Evolutionary conservation across 2,797 vertebrate genomes (phyloP), one percentile per base, ranked within the genome.

Genomic region (Sylvilagus floridanus): DNA sequence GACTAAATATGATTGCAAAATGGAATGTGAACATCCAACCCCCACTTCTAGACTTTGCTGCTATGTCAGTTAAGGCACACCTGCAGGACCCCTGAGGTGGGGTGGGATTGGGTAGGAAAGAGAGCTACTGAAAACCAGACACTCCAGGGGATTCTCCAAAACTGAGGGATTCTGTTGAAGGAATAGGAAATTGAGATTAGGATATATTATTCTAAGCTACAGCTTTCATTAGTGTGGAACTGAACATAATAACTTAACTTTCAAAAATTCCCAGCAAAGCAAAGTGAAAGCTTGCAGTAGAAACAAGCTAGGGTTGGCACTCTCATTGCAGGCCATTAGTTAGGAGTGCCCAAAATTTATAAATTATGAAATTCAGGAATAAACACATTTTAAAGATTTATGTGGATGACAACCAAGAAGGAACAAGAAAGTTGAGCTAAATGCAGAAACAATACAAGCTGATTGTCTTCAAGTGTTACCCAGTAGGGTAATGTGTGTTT

Each of bases 391-490:
- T 50, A 19, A 42, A 68, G n/a, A 54, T 10, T 22, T 52, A 42
- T 42, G 4, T 79, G n/a, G 26, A 32, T 42, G 50, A 65, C 2
- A 54, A 24, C 7, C 12, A 69, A 63, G 26, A 71, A 81, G 1
- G 12, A 71, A 9, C 47, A 21, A 69, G 4, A 50, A 65, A 75
- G 42, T 0, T 60, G 5, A 28, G 11, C 0, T 32, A 65, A 50
- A 4, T 60, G 6, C 12, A 65, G 30, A 57, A 26, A 3, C 0
- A 81, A 68, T 47, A n/a, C 77, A 83, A 84, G 10, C 10, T 71
- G 3, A 2, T 42, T n/a, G 2, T 24, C 1, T 21, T 47, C 32
- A 1, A 0, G 0, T 37, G 8, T 28, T 42, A 30, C 4, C 14
- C 10, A 50, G 22, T 57, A 1, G 7, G 2, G 0, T 7, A 10